A percentile compares a stretch with the other conserved stretches of the same genome.
phyloP scores from a whole-genome alignment of 2,797 vertebrate species.

The Macropodus opercularis region DNA sequence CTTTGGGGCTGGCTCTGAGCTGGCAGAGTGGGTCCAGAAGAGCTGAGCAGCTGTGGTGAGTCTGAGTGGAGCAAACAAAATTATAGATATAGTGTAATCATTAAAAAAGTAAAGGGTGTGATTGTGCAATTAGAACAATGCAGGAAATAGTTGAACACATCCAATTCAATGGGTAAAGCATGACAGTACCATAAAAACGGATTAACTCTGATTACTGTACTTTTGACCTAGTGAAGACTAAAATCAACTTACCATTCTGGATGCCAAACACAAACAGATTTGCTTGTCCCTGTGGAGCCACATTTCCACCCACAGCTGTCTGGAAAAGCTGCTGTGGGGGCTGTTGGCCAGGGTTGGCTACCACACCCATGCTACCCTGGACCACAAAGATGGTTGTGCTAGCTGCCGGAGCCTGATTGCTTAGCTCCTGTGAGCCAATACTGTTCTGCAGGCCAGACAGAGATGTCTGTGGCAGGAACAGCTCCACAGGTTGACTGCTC shows the following conservation, averaged over 20 bases:
- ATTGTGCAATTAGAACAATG: neutral
- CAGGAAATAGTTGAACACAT: neutral
- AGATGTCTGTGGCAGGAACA: constrained; percentile 92
- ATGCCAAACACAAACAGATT: constrained; percentile 97
- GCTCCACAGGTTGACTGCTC: constrained; percentile 89
- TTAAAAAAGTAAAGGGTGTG: neutral
- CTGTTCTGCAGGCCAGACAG: constrained; percentile 90
- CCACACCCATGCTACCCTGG: constrained; percentile 85
- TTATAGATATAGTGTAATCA: neutral
- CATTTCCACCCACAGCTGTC: constrained; percentile 83
- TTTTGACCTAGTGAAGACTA: neutral
- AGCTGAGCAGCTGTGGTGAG: constrained; percentile 89
- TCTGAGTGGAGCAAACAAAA: constrained; percentile 75
- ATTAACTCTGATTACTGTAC: neutral
- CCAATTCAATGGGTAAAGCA: neutral
- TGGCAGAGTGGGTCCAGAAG: constrained; percentile 84
- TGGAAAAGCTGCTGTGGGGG: constrained; percentile 90
- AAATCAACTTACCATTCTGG: constrained; percentile 88
- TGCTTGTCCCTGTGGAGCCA: constrained; percentile 88
- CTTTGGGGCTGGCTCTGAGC: constrained; percentile 88
- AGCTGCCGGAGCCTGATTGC: constrained; percentile 79
- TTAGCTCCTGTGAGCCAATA: constrained; percentile 90
- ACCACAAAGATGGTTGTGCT: constrained; percentile 89
- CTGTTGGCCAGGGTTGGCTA: constrained; percentile 83
- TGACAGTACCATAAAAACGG: neutral